Conservation (phyloP, 2,888 invertebrate genomes). For the Celastrina argiolus region DNA sequence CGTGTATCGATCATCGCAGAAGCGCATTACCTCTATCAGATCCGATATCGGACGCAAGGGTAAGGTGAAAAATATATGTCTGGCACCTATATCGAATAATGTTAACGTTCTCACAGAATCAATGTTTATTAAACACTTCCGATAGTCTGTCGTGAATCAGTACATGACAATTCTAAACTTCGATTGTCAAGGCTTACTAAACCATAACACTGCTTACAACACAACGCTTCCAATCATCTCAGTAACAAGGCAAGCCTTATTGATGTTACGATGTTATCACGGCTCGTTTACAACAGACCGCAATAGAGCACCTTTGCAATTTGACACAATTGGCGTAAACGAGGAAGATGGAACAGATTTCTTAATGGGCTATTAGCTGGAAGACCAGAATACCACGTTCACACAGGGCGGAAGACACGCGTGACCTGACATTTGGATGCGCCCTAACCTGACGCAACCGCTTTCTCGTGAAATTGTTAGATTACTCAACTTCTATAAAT, state of each 20-base stretch:
- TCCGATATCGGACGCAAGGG: too few species aligned
- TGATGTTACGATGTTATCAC: constrained; percentile 3
- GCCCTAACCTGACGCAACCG: constrained; percentile 43
- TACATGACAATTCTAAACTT: too few species aligned
- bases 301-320: neutral
- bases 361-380: constrained; percentile 28
- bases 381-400: constrained; percentile 51
- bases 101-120: too few species aligned
- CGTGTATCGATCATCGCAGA: neutral
- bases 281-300: neutral
- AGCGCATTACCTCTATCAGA: neutral
- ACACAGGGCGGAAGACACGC: constrained; percentile 48
- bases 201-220: constrained; percentile 1
- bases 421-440: constrained; percentile 51
- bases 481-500: constrained; percentile 35
- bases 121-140: too few species aligned
- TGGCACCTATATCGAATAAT: too few species aligned
- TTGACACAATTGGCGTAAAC: constrained; percentile 19
- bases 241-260: neutral
- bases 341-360: constrained; percentile 23
- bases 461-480: constrained; percentile 35
- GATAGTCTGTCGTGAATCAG: too few species aligned
- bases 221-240: neutral
- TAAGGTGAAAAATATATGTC: too few species aligned
- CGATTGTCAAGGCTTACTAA: too few species aligned